Evolutionary conservation across 2,113 vertebrate species (phyloP), one percentile per base, ranked within the genome.

Genomic region (Ochotona princeps): DNA sequence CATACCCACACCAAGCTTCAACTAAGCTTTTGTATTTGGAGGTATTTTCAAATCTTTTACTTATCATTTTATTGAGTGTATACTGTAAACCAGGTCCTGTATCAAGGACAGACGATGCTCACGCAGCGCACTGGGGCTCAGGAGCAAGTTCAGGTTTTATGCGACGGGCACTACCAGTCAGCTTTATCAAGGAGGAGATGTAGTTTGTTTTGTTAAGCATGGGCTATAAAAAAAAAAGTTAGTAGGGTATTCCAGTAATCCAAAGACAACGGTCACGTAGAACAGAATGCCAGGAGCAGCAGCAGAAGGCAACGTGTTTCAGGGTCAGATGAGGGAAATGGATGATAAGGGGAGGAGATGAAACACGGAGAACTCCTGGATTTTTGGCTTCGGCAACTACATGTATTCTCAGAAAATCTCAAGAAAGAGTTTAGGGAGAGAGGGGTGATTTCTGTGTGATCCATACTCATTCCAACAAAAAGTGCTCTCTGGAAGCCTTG

Each of bases 191-290:
- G 32, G 38, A 87, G 70, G n/a, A 20, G 38, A 47, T 8, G 73
- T 4, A 12, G 60, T 75, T 70, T 94, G 70, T 84, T 69, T 74
- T 70, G 30, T 28, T 72, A 83, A 75, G n/a, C 91, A 73, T 32
- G 4, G 12, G 44, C 17, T 35, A 8, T 54, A 90, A 78, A n/a
- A 28, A 76, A 38, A 89, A 75, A 13, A 75, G 13, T 65, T 21
- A 69, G 54, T n/a, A 72, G 26, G 18, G 6, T 69, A 86, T 83
- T 90, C 90, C n/a, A 79, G 44, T 32, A 83, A 94, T 13, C 38
- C 38, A 72, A 65, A 84, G 23, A 66, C 0, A 30, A 78, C 7
- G 35, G 30, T 38, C 44, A 60, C 75, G n/a, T 66, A 80, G 25
- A 38, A 7, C 2, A 47, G 21, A 49, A 75, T 49, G 54, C 60